These are phyloP conservation scores for Crypturellus undulatus DNA, from an alignment of 2,113 vertebrate genomes.

Conservation along the genomic window DNA sequence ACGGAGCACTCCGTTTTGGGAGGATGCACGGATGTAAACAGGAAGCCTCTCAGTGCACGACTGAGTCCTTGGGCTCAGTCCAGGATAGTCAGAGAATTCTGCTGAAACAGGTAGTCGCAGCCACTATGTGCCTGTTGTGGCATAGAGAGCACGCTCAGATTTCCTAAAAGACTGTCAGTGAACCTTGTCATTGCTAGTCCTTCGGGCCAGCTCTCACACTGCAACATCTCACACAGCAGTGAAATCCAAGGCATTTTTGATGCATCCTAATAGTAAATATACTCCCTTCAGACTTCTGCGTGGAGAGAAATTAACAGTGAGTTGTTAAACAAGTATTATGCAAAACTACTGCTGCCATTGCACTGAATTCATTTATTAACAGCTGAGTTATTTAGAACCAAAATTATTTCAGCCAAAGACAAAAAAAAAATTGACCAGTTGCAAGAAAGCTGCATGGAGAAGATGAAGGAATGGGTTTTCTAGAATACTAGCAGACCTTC, in stretches of 20 bases:
- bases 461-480: not conserved
- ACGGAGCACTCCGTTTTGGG: constrained; percentile 15
- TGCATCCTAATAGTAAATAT: not conserved
- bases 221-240: not conserved
- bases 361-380: constrained; percentile 13
- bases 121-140: not conserved
- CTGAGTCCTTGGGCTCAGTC: not conserved
- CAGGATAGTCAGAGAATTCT: not conserved
- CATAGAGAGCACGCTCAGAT: accelerated
- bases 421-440: not conserved
- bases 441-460: not conserved
- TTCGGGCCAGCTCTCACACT: accelerated
- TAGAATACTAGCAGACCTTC: not conserved
- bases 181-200: not conserved
- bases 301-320: not conserved
- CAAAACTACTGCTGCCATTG: not conserved
- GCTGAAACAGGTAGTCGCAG: not conserved
- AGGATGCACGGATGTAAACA: constrained; percentile 80
- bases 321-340: not conserved
- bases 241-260: not conserved
- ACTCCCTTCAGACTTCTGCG: not conserved
- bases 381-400: constrained; percentile 16
- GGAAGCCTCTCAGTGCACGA: constrained; percentile 74
- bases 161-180: not conserved
- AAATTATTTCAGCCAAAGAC: not conserved